Evolutionary conservation across 2,113 vertebrate genomes (phyloP).

Genomic region (Nettapus auritus): DNA sequence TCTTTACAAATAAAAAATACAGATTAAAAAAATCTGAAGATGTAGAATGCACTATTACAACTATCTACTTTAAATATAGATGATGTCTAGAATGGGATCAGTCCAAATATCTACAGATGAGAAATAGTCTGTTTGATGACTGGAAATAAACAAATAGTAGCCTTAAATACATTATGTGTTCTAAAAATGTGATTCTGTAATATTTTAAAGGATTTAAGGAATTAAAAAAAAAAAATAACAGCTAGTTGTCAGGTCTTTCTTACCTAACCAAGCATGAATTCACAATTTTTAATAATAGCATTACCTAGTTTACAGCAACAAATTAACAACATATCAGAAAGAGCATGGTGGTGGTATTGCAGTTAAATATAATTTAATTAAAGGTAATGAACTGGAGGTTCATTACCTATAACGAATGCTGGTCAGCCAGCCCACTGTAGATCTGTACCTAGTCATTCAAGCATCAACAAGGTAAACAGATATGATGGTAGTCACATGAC

Average conservation of each 20-base stretch:
- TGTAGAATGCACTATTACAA: neutral
- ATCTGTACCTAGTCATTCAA: neutral
- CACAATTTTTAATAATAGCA: neutral
- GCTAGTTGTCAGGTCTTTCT: neutral
- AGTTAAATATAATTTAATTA: neutral
- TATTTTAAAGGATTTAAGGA: neutral
- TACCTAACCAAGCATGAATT: neutral
- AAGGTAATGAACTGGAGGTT: neutral
- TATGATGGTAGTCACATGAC: neutral
- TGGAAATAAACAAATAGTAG: neutral
- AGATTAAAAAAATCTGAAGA: neutral
- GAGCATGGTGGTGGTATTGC: neutral
- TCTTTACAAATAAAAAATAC: neutral
- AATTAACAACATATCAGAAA: neutral
- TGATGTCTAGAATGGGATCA: neutral
- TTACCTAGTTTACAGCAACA: neutral
- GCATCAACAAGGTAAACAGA: neutral
- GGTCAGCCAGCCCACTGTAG: neutral
- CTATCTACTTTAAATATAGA: neutral
- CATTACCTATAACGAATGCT: neutral
- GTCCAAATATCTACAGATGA: neutral
- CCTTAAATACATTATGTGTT: neutral
- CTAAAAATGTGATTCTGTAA: neutral
- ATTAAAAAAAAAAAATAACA: neutral
- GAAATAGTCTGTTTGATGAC: neutral